These are phyloP conservation scores for Euspilapteryx auroguttella DNA, from an alignment of 2,888 invertebrate species.

Conservation along the genomic window DNA sequence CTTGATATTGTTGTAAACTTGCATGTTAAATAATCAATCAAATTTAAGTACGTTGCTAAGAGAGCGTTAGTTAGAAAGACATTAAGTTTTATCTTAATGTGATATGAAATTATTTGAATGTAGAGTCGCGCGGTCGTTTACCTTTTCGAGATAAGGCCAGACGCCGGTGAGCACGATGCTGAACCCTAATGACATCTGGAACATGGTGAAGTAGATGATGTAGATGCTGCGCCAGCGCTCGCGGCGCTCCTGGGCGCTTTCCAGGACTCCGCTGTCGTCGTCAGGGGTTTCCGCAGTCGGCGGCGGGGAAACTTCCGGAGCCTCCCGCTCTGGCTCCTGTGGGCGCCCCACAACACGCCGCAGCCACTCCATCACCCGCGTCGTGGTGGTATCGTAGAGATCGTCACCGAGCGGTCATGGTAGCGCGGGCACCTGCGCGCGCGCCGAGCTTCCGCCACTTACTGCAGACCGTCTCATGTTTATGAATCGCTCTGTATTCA, in stretches of 20 bases:
- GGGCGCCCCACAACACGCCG: slow-evolving; percentile 17
- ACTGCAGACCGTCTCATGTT: too few species aligned
- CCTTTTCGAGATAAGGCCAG: slow-evolving; percentile 87
- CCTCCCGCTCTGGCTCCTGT: background rate
- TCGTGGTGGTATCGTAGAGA: slow-evolving; percentile 5
- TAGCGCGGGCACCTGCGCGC: slow-evolving; percentile 1
- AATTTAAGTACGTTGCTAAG: too few species aligned
- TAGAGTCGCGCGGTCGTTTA: slow-evolving; percentile 22
- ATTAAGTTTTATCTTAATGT: too few species aligned
- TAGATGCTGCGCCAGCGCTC: slow-evolving; percentile 79
- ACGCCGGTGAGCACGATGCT: slow-evolving; percentile 86
- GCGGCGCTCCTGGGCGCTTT: slow-evolving; percentile 66
- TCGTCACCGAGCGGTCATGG: too few species aligned
- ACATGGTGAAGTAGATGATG: slow-evolving; percentile 87
- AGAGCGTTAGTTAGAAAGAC: too few species aligned
- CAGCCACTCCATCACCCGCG: slow-evolving; percentile 24
- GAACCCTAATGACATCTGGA: slow-evolving; percentile 86
- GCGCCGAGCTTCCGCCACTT: too few species aligned
- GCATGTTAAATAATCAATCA: too few species aligned
- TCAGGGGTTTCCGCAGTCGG: slow-evolving; percentile 5
- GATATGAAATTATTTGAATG: background rate
- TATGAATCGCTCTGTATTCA: too few species aligned
- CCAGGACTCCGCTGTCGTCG: slow-evolving; percentile 41
- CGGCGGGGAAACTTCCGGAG: background rate
- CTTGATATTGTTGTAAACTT: too few species aligned